Conservation (phyloP, 2,888 invertebrate genomes). For the Adelognathus sp. region DNA sequence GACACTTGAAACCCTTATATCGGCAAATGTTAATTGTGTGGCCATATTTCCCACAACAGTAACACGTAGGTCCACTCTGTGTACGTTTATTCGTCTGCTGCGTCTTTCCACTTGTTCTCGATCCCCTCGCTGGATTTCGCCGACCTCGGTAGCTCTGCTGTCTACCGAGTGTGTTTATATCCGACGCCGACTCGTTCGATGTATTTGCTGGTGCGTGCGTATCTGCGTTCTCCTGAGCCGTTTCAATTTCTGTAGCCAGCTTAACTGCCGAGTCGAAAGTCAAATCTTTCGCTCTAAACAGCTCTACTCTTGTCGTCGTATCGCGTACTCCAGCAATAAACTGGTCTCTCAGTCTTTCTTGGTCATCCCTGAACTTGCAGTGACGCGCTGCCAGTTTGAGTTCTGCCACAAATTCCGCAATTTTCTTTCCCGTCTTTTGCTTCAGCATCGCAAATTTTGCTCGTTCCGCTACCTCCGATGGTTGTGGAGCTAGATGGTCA, state of each 20-base stretch:
- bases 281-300: background rate
- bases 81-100: background rate
- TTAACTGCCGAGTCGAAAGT: background rate
- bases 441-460: background rate
- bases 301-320: background rate
- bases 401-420: constrained; percentile 6
- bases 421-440: background rate
- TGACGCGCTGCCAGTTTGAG: background rate
- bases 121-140: background rate
- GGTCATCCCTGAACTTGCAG: background rate
- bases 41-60: background rate
- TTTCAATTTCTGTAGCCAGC: background rate
- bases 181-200: background rate
- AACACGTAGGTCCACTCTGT: background rate
- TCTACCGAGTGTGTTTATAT: constrained; percentile 10
- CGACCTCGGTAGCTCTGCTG: background rate
- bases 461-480: constrained; percentile 7
- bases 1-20: background rate
- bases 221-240: background rate
- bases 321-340: constrained; percentile 1
- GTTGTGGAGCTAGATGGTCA: background rate
- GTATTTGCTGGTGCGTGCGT: background rate
- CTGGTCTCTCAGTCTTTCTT: background rate
- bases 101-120: background rate
- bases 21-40: background rate